A percentile compares a stretch with the other conserved stretches of the same genome.
Evolutionary conservation across 2,797 vertebrate species (phyloP).

Genomic region (Natrix natrix): DNA sequence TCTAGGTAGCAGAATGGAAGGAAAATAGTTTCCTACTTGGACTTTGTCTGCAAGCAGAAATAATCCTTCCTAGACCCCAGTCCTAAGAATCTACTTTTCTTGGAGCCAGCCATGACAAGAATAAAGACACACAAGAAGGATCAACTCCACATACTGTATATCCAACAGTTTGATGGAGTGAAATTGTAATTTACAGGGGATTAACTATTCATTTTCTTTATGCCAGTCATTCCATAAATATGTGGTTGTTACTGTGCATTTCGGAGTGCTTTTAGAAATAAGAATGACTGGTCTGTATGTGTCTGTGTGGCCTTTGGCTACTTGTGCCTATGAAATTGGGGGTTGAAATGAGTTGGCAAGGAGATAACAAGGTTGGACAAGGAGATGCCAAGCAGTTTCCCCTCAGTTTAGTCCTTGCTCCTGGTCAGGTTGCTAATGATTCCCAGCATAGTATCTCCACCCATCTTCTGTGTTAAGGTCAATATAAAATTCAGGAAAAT

Average conservation of each 20-base stretch:
- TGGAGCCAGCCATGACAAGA: background rate
- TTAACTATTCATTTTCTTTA: background rate
- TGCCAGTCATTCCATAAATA: background rate
- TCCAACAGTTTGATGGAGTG: background rate
- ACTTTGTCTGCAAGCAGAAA: background rate
- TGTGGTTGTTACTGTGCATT: background rate
- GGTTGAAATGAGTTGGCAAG: background rate
- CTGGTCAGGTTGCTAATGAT: background rate
- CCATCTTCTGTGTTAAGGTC: background rate
- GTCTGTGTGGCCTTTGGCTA: background rate
- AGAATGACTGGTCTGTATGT: background rate
- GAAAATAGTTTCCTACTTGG: background rate
- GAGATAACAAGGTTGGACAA: background rate
- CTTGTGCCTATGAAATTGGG: background rate
- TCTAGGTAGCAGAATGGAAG: background rate
- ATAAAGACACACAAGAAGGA: background rate
- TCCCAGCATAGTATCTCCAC: background rate
- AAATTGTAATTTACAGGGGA: background rate
- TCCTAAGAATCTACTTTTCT: background rate
- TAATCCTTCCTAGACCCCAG: background rate
- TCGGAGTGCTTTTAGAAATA: background rate
- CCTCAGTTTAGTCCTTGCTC: background rate
- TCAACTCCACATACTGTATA: background rate
- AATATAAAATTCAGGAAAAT: background rate
- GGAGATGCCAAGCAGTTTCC: background rate